These are phyloP conservation scores for Ditula angustiorana DNA, from an alignment of 2,888 invertebrate genomes.

Conservation along the genomic window DNA sequence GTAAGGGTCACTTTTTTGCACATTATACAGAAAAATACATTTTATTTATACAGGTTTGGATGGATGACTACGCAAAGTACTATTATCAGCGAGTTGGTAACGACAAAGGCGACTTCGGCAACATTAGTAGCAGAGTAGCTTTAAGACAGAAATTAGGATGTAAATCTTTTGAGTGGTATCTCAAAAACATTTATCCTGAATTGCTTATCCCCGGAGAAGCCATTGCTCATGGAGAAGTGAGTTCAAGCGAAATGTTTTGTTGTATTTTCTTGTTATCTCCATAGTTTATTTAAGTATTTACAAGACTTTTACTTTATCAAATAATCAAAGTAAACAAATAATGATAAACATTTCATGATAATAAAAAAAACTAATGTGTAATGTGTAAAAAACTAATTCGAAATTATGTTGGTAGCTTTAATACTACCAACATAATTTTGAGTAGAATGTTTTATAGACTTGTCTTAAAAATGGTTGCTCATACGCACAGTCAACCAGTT, in stretches of 20 bases:
- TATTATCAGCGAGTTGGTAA: conserved; percentile 99
- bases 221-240: conserved; percentile 99
- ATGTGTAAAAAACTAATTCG: no score
- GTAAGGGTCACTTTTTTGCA: no score
- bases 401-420: no score
- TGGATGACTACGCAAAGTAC: conserved; percentile 98
- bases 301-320: no score
- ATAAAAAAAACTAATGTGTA: no score
- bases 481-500: no score
- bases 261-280: background rate
- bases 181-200: conserved; percentile 99
- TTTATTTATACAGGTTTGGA: conserved; percentile 89
- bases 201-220: conserved; percentile 99
- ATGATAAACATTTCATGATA: no score
- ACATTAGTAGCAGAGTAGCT: conserved; percentile 92
- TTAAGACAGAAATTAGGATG: conserved; percentile 95
- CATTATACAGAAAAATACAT: no score
- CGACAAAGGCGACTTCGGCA: conserved; percentile 98
- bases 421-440: conserved; percentile 36
- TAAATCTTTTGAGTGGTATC: conserved; percentile 99
- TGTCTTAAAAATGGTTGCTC: conserved; percentile 75
- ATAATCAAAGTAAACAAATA: no score
- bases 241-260: conserved; percentile 51
- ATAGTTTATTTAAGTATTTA: no score
- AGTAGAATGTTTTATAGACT: conserved; percentile 62